These are phyloP conservation scores for Pseudomugil tenellus DNA, from an alignment of 2,797 vertebrate genomes.

Conservation along the genomic window DNA sequence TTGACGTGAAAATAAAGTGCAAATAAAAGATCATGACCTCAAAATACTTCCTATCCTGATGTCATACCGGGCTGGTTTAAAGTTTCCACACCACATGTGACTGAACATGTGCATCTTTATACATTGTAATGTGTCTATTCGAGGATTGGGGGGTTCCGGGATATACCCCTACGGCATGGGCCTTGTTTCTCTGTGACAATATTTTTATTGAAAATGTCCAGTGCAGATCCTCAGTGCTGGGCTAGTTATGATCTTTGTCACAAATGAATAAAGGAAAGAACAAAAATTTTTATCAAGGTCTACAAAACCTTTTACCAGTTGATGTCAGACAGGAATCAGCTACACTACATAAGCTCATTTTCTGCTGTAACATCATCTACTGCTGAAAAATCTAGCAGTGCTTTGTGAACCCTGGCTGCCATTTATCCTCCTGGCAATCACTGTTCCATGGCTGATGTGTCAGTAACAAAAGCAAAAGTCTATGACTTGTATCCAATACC, in stretches of 20 bases:
- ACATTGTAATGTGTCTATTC: no score
- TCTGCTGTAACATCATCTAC: conserved; percentile 12
- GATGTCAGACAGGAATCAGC: conserved; percentile 1
- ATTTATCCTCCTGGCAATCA: conserved; percentile 51
- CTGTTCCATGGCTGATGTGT: conserved; percentile 35
- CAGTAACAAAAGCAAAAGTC: conserved; percentile 42
- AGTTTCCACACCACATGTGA: no score
- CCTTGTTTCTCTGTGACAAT: no score
- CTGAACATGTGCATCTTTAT: no score
- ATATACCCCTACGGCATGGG: no score
- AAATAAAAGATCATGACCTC: no score
- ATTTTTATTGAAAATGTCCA: no score
- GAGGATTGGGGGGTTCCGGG: no score
- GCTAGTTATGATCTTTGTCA: neutral
- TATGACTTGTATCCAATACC: conserved; percentile 48
- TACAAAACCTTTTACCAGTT: neutral
- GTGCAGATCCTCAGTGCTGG: no score
- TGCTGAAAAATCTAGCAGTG: conserved; percentile 1
- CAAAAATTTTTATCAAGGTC: neutral
- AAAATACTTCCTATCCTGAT: no score
- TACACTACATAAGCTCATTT: conserved; percentile 4
- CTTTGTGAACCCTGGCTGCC: conserved; percentile 18
- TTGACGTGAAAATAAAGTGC: no score
- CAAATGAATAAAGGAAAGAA: neutral
- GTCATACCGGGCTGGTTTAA: no score